Conservation (phyloP, 2,797 vertebrate genomes). For the Austrolebias charrua region DNA sequence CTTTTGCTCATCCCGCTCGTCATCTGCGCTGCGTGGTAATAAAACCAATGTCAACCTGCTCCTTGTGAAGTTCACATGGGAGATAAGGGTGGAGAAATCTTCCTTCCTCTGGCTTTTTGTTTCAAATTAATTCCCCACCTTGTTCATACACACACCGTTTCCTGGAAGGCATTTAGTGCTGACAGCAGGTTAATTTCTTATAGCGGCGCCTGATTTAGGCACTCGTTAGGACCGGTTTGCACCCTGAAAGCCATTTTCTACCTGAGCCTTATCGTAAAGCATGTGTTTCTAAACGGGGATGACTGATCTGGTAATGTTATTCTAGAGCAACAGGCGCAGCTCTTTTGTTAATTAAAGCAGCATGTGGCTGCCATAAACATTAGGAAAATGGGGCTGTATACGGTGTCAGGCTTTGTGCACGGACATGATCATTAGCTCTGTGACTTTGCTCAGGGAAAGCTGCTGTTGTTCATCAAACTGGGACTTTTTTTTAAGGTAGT, state of each 20-base stretch:
- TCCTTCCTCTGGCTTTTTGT: constrained; percentile 55
- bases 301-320: constrained; percentile 66
- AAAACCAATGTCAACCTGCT: constrained; percentile 79
- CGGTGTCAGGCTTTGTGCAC: constrained; percentile 60
- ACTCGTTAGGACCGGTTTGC: constrained; percentile 50
- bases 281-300: constrained; percentile 56
- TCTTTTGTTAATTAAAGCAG: constrained; percentile 72
- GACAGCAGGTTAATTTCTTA: constrained; percentile 52
- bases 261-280: constrained; percentile 41
- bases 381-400: constrained; percentile 62
- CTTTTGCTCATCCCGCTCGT: constrained; percentile 69
- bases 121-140: constrained; percentile 60
- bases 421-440: constrained; percentile 48
- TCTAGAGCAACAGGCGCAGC: constrained; percentile 49
- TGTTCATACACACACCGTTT: constrained; percentile 48
- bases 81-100: constrained; percentile 60
- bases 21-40: constrained; percentile 65
- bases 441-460: constrained; percentile 48
- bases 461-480: constrained; percentile 40
- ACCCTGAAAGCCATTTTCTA: constrained; percentile 43
- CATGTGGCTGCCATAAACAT: constrained; percentile 59
- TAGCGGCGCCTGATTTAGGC: constrained; percentile 39
- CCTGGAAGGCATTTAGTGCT: constrained; percentile 43
- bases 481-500: too few relatives aligned
- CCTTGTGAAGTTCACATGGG: constrained; percentile 65